Conservation (phyloP, 2,113 vertebrate genomes). For the Chloroceryle aenea region DNA sequence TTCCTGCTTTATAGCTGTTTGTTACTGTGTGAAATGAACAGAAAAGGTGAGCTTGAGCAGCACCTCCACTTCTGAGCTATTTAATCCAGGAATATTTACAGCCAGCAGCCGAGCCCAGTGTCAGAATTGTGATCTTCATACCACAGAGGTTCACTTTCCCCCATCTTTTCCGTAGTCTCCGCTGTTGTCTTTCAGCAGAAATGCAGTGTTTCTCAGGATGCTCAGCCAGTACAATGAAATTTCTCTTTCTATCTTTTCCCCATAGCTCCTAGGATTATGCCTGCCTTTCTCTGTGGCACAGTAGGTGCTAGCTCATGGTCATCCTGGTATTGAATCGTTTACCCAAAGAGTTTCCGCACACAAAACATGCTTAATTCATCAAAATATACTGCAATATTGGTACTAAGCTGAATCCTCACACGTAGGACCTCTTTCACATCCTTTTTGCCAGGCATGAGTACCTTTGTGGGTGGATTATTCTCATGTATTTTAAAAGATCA, state of each 20-base stretch:
- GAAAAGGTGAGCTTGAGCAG: background rate
- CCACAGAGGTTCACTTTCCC: background rate
- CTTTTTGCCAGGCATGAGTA: background rate
- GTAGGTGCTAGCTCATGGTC: background rate
- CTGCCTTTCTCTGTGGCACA: background rate
- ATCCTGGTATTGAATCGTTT: background rate
- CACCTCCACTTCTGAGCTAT: background rate
- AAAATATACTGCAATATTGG: accelerated
- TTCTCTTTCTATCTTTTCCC: background rate
- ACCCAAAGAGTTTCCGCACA: background rate
- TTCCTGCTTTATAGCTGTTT: background rate
- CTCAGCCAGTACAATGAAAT: background rate
- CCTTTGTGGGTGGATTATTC: background rate
- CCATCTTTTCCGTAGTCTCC: background rate
- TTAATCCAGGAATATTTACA: background rate
- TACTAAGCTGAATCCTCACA: background rate
- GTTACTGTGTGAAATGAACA: background rate
- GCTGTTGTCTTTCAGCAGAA: background rate
- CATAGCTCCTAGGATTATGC: background rate
- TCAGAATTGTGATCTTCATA: background rate
- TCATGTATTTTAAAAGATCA: background rate
- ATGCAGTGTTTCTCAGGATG: background rate
- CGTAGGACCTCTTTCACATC: background rate
- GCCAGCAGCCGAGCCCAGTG: accelerated
- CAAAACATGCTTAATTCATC: background rate